Evolutionary conservation across 2,113 vertebrate species (phyloP).

Genomic region (Zootoca vivipara): DNA sequence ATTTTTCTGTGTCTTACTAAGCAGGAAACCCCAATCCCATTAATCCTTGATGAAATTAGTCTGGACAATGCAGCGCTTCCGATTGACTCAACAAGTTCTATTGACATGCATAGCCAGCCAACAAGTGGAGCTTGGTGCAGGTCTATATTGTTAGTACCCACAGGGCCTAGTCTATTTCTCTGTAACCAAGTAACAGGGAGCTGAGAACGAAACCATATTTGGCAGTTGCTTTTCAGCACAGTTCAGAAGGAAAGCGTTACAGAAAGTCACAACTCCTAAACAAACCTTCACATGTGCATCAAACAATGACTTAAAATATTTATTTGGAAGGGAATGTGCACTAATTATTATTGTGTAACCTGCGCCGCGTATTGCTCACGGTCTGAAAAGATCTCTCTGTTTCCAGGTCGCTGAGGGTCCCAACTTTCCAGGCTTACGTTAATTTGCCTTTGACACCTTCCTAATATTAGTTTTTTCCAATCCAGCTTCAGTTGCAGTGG

Average conservation of each 20-base stretch:
- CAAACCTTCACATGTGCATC: neutral
- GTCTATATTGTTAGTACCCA: conserved; percentile 62
- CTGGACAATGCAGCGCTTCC: conserved; percentile 29
- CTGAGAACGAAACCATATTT: conserved; percentile 25
- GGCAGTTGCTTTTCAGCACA: conserved; percentile 5
- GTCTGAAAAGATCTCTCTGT: neutral
- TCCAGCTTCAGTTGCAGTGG: neutral
- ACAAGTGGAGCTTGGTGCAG: conserved; percentile 56
- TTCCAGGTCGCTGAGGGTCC: neutral
- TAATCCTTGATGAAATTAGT: conserved; percentile 53
- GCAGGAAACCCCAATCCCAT: conserved; percentile 50
- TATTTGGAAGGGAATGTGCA: neutral
- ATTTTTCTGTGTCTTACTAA: conserved; percentile 21
- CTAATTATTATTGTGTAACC: neutral
- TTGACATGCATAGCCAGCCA: conserved; percentile 52
- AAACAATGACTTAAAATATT: neutral
- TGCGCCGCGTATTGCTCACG: neutral
- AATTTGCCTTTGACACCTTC: neutral
- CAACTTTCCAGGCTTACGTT: neutral
- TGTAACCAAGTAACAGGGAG: conserved; percentile 14
- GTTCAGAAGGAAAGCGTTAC: conserved; percentile 9
- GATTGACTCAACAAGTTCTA: conserved; percentile 35
- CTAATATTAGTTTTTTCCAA: neutral
- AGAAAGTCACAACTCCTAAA: neutral
- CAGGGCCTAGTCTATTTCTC: conserved; percentile 14